Conservation (phyloP, 2,888 invertebrate genomes). For the Platycnemis pennipes region DNA sequence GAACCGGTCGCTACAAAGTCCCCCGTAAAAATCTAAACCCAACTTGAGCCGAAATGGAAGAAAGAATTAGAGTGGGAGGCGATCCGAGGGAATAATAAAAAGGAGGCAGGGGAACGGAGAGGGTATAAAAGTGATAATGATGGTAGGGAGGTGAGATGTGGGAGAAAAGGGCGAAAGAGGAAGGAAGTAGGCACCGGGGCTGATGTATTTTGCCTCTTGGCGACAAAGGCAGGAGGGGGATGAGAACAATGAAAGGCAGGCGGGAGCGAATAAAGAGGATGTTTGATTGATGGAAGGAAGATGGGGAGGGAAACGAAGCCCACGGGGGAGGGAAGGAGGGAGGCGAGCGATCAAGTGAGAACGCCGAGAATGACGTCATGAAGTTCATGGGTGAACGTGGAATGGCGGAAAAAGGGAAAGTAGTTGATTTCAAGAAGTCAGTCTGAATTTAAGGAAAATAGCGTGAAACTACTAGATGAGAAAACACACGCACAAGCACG, state of each 20-base stretch:
- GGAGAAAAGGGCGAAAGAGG: background rate
- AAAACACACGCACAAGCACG: too few species aligned
- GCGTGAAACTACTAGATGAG: too few species aligned
- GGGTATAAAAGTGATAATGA: conserved; percentile 15
- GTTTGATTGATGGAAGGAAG: conserved; percentile 7
- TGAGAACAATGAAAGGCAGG: background rate
- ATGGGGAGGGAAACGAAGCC: background rate
- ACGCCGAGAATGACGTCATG: background rate
- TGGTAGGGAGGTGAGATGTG: background rate
- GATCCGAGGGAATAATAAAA: background rate
- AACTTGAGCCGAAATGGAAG: background rate
- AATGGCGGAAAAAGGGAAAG: background rate
- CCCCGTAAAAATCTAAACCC: background rate
- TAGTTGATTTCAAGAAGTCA: background rate
- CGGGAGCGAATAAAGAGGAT: background rate
- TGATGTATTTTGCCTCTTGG: background rate
- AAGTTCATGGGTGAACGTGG: background rate
- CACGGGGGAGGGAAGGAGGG: background rate
- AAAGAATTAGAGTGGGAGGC: background rate
- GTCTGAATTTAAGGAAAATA: background rate
- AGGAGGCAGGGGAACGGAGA: background rate
- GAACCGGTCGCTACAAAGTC: background rate
- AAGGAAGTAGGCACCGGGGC: conserved; percentile 7
- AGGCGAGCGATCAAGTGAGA: background rate
- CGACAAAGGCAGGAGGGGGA: background rate